Evolutionary conservation across 2,113 vertebrate species (phyloP), one percentile per base, ranked within the genome.

Genomic region (Albula glossodonta): DNA sequence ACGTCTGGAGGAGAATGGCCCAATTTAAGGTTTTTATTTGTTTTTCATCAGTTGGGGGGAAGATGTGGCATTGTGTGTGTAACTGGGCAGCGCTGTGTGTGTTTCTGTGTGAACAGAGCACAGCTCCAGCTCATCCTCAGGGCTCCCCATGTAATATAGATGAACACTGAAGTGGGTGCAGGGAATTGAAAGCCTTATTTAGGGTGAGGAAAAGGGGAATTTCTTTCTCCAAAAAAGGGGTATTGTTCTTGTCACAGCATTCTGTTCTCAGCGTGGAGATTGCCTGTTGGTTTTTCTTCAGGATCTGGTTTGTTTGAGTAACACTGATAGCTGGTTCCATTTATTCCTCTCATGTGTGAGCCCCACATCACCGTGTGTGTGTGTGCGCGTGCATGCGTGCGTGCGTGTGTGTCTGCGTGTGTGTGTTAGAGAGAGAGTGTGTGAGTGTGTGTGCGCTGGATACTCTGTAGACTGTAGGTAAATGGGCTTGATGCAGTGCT

Each of bases 101-200:
- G 63, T 70, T n/a, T 5, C 63, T 70, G 63, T 70, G 17, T 70
- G 17, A 70, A 70, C 22, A 70, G 63, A 17, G 17, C 63, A 1
- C 56, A 60, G 56, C 56, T 60, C 10, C 12, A 3, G 3, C 56
- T 15, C 53, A 7, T 1, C 49, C 10, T 22, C 50, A 22, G 11
- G 50, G 49, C 60, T 66, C 22, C 60, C 51, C 22, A 74, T 31
- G 49, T 2, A 50, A 74, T 74, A 74, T 25, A 60, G 25, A 84
- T 53, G 31, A 17, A 52, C 22, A 3, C 74, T 84, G 74, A 84
- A 84, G 83, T 84, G 83, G 83, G 74, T 22, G 48, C 57, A 19
- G 25, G 57, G 82, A 51, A 74, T 83, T n/a, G 49, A n/a, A 63
- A 57, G 31, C n/a, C 25, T n/a, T 4, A 50, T 70, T 49, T 49